Conservation (phyloP, 2,797 vertebrate species). For the Staurois parvus region DNA sequence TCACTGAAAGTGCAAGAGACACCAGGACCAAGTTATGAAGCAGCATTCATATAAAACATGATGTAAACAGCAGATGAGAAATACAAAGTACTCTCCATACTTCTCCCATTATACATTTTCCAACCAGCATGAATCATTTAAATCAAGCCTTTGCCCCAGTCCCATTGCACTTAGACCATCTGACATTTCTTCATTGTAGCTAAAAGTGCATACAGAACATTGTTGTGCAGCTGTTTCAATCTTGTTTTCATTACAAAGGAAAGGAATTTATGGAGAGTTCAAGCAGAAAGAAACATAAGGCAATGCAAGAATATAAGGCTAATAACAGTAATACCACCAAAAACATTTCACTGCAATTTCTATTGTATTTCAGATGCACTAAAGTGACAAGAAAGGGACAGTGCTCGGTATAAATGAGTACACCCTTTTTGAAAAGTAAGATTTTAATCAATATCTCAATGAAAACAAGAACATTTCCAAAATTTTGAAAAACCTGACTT, state of each 20-base stretch:
- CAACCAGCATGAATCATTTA: conserved; percentile 46
- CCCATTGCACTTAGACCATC: conserved; percentile 12
- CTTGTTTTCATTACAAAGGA: conserved; percentile 35
- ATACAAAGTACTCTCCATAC: conserved; percentile 7
- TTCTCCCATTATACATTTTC: conserved; percentile 24
- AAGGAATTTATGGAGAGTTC: conserved; percentile 3
- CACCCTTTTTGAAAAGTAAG: no score
- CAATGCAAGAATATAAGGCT: neutral
- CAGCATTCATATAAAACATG: conserved; percentile 28
- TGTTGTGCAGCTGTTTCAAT: conserved; percentile 32
- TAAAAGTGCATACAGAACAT: conserved; percentile 27
- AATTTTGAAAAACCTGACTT: no score
- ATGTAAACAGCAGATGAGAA: conserved; percentile 45
- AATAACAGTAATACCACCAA: neutral
- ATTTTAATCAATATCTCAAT: no score
- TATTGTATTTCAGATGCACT: no score
- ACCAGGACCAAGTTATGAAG: conserved; percentile 5
- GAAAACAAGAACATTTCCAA: no score
- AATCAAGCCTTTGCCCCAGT: conserved; percentile 40
- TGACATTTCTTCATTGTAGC: conserved; percentile 36
- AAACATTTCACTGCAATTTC: neutral
- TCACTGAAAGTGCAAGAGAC: conserved; percentile 24
- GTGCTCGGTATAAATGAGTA: no score
- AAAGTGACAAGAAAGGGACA: no score
- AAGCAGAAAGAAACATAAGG: neutral